phyloP scores from a whole-genome alignment of 1,140 invertebrate genomes.

The Pogonognathellus flavescens region DNA sequence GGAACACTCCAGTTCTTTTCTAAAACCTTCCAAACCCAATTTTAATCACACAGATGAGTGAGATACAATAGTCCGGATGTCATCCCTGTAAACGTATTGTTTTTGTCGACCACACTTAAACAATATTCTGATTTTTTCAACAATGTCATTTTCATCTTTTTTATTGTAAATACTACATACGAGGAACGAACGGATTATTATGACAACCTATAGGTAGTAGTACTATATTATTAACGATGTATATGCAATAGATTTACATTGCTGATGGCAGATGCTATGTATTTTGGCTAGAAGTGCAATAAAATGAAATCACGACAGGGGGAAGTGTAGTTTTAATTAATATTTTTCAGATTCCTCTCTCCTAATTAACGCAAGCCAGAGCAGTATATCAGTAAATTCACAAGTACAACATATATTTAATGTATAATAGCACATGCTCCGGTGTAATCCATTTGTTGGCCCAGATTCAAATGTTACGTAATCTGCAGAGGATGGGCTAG shows the following conservation, averaged over 20 bases:
- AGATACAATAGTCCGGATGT: background rate
- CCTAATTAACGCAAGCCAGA: slow-evolving; percentile 10
- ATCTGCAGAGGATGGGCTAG: slow-evolving; percentile 41
- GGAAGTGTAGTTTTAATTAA: slow-evolving; percentile 31
- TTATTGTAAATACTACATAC: background rate
- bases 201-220: background rate
- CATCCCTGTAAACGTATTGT: background rate
- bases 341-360: slow-evolving; percentile 2
- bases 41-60: background rate
- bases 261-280: too few species aligned
- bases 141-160: too few species aligned
- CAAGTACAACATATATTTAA: slow-evolving; percentile 9
- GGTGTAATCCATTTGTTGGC: slow-evolving; percentile 43
- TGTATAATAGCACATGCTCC: slow-evolving; percentile 21
- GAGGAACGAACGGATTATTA: background rate
- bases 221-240: background rate
- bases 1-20: background rate
- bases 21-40: background rate
- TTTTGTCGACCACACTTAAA: background rate
- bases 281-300: background rate
- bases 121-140: too few species aligned
- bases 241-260: too few species aligned
- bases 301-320: background rate
- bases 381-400: background rate
- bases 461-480: slow-evolving; percentile 42